phyloP scores from a whole-genome alignment of 2,888 invertebrate species.

The Creontiades dilutus region DNA sequence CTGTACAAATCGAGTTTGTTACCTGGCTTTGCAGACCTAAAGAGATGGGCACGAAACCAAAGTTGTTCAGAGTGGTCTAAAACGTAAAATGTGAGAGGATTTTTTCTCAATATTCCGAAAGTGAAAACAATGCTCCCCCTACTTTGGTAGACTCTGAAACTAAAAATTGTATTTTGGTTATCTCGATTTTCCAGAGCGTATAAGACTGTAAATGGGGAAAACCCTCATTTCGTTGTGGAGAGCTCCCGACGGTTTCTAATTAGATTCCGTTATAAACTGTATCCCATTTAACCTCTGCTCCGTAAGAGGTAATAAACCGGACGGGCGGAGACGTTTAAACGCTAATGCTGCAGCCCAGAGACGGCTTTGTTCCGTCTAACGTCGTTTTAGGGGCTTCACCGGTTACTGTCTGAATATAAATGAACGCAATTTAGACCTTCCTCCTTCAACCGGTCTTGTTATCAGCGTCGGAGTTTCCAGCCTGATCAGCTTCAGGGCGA shows the following conservation, averaged over 20 bases:
- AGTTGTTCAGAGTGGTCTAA: no score
- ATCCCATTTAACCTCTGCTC: conserved; percentile 45
- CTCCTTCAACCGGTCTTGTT: conserved; percentile 43
- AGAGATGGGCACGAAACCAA: no score
- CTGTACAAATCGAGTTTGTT: no score
- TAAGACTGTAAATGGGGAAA: neutral
- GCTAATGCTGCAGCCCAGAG: conserved; percentile 34
- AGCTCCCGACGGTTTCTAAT: neutral
- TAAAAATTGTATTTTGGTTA: no score
- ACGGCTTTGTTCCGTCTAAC: conserved; percentile 67
- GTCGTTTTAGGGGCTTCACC: conserved; percentile 12
- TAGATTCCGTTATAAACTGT: conserved; percentile 49
- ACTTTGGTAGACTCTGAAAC: no score
- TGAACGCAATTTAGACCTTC: conserved; percentile 57
- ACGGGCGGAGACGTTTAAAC: conserved; percentile 1
- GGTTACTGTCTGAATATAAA: conserved; percentile 70
- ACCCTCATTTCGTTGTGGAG: neutral
- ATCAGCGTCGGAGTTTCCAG: conserved; percentile 50
- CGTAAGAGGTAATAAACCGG: conserved; percentile 48
- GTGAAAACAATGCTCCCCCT: no score
- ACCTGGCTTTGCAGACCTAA: no score
- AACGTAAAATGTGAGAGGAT: no score
- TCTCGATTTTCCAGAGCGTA: neutral
- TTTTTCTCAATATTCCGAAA: no score
- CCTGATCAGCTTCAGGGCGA: conserved; percentile 10